Base-by-base conservation (phyloP, 2,888 invertebrate genomes). In the Eremobia ochroleuca region DNA sequence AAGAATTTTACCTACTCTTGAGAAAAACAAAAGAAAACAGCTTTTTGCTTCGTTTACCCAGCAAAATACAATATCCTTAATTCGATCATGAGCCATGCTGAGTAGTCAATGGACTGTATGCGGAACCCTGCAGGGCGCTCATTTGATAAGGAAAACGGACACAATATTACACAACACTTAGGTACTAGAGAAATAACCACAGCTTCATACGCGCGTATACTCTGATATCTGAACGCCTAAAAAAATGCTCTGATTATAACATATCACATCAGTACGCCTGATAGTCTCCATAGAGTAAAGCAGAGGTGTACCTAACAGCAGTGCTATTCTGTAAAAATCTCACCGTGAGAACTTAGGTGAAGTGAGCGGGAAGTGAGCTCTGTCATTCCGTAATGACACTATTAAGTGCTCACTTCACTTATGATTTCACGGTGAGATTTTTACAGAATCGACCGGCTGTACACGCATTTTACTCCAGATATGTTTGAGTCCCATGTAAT, bases 61-160 rank as follows among this genome's bases (percentile, higher is more conserved):
- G 11, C n/a, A 75, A 71, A 71, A 52, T 37, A 78, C 59, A 52
- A 61, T 85, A 72, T 34, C 62, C 85, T 64, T 85, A 81, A 81
- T 85, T 73, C 74, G 61, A 81, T 81, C 81, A 73, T 61, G 73
- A 73, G 55, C 74, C 73, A 64, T 46, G 67, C 66, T 81, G 81
- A 73, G 81, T 58, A 81, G 73, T 81, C 81, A 85, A 85, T 81
- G 82, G 82, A 52, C 81, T 52, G 74, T 81, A 21, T 68, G 58
- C 34, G 43, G 49, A 73, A 85, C 67, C 73, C 85, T 64, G 74
- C 52, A 64, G 81, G 40, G 81, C 49, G 67, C 66, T 85, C 62
- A 81, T 81, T 73, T 73, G 55, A 81, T 85, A 81, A 85, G 85
- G 85, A 81, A 81, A 81, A 85, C 75, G 81, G 46, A 81, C 31